Evolutionary conservation across 2,888 invertebrate species (phyloP).

Genomic region (Drosophila atripex): DNA sequence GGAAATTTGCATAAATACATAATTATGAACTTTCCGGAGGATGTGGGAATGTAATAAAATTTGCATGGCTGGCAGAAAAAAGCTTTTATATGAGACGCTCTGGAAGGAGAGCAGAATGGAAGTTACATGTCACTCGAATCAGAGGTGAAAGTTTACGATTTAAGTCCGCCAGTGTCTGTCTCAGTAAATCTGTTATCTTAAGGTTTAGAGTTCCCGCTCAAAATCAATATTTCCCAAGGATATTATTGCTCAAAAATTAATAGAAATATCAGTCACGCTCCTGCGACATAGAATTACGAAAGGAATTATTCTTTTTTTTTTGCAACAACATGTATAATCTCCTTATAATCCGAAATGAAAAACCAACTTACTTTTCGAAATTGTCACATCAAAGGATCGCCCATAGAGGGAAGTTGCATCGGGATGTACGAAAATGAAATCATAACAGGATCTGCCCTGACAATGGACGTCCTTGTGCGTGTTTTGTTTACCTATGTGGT

Average conservation of each 20-base stretch:
- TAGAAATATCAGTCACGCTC: constrained; percentile 9
- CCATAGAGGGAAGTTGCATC: constrained; percentile 22
- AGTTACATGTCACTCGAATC: constrained; percentile 24
- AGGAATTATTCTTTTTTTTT: constrained; percentile 19
- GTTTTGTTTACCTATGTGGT: constrained; percentile 1
- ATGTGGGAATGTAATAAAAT: constrained; percentile 39
- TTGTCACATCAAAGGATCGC: constrained; percentile 24
- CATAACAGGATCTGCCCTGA: constrained; percentile 69
- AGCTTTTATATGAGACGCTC: constrained; percentile 33
- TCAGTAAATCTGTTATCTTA: constrained; percentile 40
- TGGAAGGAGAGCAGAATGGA: constrained; percentile 13
- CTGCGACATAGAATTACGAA: constrained; percentile 10
- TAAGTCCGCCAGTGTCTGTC: constrained; percentile 23
- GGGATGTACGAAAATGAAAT: constrained; percentile 49
- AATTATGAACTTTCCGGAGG: constrained; percentile 61
- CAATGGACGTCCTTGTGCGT: constrained; percentile 47
- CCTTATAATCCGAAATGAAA: constrained; percentile 48
- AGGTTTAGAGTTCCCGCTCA: background rate
- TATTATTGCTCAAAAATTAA: background rate
- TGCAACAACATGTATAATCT: constrained; percentile 40
- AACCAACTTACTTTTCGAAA: constrained; percentile 22
- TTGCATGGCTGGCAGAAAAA: constrained; percentile 51
- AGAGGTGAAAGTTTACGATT: constrained; percentile 23
- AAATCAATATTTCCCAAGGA: background rate
- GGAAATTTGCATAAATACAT: constrained; percentile 77